Evolutionary conservation across 2,888 invertebrate species (phyloP).

Genomic region (Pharmacophagus antenor): DNA sequence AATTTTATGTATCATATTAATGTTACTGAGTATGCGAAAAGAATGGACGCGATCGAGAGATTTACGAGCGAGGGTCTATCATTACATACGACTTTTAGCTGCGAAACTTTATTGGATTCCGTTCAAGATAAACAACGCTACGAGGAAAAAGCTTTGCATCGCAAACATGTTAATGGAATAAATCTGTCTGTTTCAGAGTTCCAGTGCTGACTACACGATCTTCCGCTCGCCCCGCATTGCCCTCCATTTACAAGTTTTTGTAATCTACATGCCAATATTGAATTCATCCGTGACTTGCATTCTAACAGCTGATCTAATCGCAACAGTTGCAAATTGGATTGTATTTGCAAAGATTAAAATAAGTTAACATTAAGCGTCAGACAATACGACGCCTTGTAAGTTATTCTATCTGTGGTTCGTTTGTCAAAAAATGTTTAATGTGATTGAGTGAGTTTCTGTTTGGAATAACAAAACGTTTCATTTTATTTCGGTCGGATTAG

Average conservation of each 20-base stretch:
- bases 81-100: conserved; percentile 36
- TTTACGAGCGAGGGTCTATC: conserved; percentile 32
- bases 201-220: conserved; percentile 37
- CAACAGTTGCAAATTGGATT: conserved; percentile 40
- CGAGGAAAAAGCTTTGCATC: conserved; percentile 41
- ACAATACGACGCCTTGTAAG: conserved; percentile 57
- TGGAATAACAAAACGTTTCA: conserved; percentile 14
- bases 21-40: conserved; percentile 19
- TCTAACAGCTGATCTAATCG: conserved; percentile 50
- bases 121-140: conserved; percentile 41
- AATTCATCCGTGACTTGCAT: conserved; percentile 70
- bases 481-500: conserved; percentile 19
- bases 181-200: conserved; percentile 60
- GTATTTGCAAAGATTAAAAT: conserved; percentile 55
- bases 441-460: conserved; percentile 20
- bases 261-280: conserved; percentile 65
- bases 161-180: conserved; percentile 51
- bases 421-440: conserved; percentile 29
- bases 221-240: conserved; percentile 42
- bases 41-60: conserved; percentile 22
- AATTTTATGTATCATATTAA: conserved; percentile 25
- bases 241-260: conserved; percentile 67
- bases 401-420: conserved; percentile 40
- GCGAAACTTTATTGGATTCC: conserved; percentile 38
- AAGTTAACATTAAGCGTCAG: conserved; percentile 62